Base-by-base conservation (phyloP, 1,140 invertebrate species). In the Diorhabda sublineata region DNA sequence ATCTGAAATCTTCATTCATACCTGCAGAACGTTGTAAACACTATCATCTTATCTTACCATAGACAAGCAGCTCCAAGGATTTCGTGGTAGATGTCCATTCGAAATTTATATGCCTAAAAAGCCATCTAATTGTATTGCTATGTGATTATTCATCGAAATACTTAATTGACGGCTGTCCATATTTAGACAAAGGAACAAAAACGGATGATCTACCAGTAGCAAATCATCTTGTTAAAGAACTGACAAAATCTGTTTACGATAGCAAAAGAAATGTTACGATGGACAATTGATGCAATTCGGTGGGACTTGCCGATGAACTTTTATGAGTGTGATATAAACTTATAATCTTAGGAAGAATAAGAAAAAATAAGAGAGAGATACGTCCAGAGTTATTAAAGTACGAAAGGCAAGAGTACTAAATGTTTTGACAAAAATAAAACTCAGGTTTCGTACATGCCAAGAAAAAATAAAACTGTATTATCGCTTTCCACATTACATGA, bases 251-350 rank as follows among this genome's bases (percentile, higher is more conserved):
- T 11, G 73, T 76, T 57, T 63, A 71, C 69, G 69, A 71, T 7
- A 75, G 71, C 26, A 74, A 76, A 26, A 59, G 79, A 61, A 77
- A 77, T 66, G 61, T 82, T 8, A 79, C 78, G 7, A 71, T 71
- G 69, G 79, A 81, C 69, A 82, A 81, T 72, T 82, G 76, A 75
- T 81, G 81, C 66, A 79, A 66, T 42, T 75, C 73, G 1, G 63
- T 80, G 8, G 61, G 66, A 59, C 67, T 80, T 62, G 75, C 74
- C 58, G 75, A 80, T 63, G 70, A 74, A 45, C 72, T 82, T 68
- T 68, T 78, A 45, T 68, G 72, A 67, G 61, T 76, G 11, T 71
- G 73, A 64, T 63, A 81, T 68, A 78, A 79, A 11, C 66, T 80
- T 58, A 81, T 75, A 57, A 57, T 79, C 44, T 71, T 78, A 61